These are phyloP conservation scores for Vidua macroura DNA, from an alignment of 2,113 vertebrate genomes.

Conservation along the genomic window DNA sequence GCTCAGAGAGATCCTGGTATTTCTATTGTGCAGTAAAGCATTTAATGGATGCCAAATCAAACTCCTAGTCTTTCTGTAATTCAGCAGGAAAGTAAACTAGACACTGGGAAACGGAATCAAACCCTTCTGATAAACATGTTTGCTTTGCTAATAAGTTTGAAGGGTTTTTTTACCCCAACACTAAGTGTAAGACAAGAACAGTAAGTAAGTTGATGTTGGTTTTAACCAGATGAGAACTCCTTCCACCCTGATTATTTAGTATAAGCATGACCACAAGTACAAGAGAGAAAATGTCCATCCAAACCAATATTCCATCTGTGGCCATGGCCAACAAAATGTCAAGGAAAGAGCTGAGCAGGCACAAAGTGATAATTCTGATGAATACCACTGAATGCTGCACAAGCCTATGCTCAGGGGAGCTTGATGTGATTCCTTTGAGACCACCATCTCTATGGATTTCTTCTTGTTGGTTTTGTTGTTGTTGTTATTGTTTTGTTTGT, in stretches of 20 bases:
- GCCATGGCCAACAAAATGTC: not conserved
- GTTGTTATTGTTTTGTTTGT: not conserved
- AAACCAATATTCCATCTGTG: not conserved
- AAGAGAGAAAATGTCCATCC: not conserved
- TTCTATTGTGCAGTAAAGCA: slow-evolving; percentile 24
- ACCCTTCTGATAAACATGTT: not conserved
- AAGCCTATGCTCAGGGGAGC: not conserved
- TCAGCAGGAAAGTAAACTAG: slow-evolving; percentile 14
- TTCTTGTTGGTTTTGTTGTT: not conserved
- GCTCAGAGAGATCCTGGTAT: not conserved
- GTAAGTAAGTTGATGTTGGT: not conserved
- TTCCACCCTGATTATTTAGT: not conserved
- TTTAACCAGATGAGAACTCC: not conserved
- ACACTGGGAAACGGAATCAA: not conserved
- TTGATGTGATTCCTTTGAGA: not conserved
- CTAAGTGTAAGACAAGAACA: not conserved
- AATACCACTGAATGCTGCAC: not conserved
- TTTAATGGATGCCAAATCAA: slow-evolving; percentile 56
- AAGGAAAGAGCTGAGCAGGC: not conserved
- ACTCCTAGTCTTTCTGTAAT: slow-evolving; percentile 10
- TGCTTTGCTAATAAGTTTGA: not conserved
- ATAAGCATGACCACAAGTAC: not conserved
- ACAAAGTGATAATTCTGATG: not conserved
- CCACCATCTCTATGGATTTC: not conserved
- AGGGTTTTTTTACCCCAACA: not conserved